Percentiles rank a stretch among this genome's conserved stretches.
Evolutionary conservation across 1,140 invertebrate genomes (phyloP).

Genomic region (Pseudomyrmex sp.): DNA sequence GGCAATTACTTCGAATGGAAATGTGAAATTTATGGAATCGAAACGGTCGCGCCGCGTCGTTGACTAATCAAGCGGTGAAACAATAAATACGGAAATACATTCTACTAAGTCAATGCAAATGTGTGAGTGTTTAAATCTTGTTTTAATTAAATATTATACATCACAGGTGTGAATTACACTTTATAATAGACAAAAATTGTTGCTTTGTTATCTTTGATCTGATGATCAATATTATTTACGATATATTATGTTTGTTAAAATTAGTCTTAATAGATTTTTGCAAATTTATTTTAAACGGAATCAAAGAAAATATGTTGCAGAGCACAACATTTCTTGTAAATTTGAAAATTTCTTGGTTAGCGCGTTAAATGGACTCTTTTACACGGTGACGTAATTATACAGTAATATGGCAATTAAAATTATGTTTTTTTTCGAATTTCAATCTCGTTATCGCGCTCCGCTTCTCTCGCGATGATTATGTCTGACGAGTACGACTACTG

Average conservation of each 20-base stretch:
- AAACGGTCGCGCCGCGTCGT: not conserved
- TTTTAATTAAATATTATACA: not conserved
- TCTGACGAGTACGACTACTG: constrained; percentile 63
- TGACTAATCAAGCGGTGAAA: constrained; percentile 30
- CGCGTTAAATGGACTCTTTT: constrained; percentile 4
- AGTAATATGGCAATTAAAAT: constrained; percentile 44
- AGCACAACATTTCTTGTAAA: constrained; percentile 9
- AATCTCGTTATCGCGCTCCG: constrained; percentile 54
- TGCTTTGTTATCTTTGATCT: not conserved
- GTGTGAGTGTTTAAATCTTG: not conserved
- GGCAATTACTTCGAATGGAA: constrained; percentile 50
- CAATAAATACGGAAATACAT: not conserved
- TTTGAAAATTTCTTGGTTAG: constrained; percentile 32
- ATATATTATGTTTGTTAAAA: not conserved
- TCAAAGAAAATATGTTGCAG: constrained; percentile 18
- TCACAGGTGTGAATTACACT: not conserved
- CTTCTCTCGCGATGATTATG: constrained; percentile 67
- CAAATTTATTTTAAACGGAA: constrained; percentile 6
- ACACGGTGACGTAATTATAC: not conserved
- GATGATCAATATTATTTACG: not conserved
- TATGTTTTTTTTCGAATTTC: constrained; percentile 54
- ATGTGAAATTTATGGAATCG: constrained; percentile 40
- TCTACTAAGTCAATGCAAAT: not conserved
- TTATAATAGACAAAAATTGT: not conserved
- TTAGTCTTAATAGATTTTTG: no score